Evolutionary conservation across 2,888 invertebrate species (phyloP).

Genomic region (Podabrus alpinus): DNA sequence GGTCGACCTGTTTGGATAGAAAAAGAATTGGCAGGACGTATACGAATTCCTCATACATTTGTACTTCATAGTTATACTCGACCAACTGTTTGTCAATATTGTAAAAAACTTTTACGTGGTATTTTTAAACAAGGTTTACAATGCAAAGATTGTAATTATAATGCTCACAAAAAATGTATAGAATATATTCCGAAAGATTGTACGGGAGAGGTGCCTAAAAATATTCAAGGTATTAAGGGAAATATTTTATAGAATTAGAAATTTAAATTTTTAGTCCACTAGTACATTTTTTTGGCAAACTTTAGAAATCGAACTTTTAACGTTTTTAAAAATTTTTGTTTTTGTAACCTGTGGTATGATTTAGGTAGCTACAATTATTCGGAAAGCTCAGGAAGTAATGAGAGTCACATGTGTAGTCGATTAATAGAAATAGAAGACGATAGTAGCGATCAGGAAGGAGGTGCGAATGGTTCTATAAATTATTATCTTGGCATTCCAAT

Average conservation of each 20-base stretch:
- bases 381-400: conserved; percentile 61
- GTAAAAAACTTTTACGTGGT: conserved; percentile 93
- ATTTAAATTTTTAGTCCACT: not conserved
- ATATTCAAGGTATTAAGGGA: conserved; percentile 52
- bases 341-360: not conserved
- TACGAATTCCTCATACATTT: conserved; percentile 93
- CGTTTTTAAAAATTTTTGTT: not conserved
- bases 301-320: not conserved
- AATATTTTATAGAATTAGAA: not conserved
- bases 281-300: not conserved
- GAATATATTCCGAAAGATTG: conserved; percentile 90
- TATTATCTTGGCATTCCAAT: conserved; percentile 34
- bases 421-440: conserved; percentile 64
- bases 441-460: conserved; percentile 50
- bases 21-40: conserved; percentile 65
- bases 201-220: conserved; percentile 73
- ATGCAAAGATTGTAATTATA: conserved; percentile 96
- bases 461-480: conserved; percentile 46
- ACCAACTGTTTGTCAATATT: conserved; percentile 94
- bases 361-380: conserved; percentile 33
- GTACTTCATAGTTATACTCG: conserved; percentile 95
- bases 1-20: conserved; percentile 74
- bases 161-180: conserved; percentile 93
- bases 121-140: conserved; percentile 96
- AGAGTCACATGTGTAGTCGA: conserved; percentile 56